Evolutionary conservation across 1,140 invertebrate genomes (phyloP), one percentile per base, ranked within the genome.

Genomic region (Theocolax elegans): DNA sequence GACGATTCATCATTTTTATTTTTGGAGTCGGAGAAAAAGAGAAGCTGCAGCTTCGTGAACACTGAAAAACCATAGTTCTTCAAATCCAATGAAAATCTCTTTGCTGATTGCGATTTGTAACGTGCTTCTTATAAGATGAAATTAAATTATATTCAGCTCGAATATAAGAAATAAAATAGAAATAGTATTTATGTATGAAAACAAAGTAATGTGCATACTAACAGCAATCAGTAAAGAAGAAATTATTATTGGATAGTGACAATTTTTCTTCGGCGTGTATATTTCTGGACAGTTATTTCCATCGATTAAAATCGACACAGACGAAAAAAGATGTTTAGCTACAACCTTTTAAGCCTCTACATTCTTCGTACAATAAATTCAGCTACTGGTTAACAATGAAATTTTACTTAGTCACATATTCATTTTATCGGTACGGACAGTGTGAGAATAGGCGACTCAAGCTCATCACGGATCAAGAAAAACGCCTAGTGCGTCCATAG

Each of bases 321-420:
- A 53, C 27, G 25, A 51, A 68, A 63, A 44, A 35, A 69, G 17
- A 46, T 40, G 12, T 27, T 48, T 62, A 62, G 35, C 44, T 69
- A 69, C 46, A 69, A 56, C 59, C 42, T 25, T 48, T 46, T 2
- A 62, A 70, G 40, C 27, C 51, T 70, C 60, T 70, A 58, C n/a
- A 35, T 58, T 17, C 51, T 70, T n/a, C 38, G n/a, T 53, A 64
- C 21, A 17, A 64, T 64, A 63, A 64, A 70, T 70, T 70, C 58
- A 70, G 60, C 38, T 63, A 58, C 27, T 58, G 48, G 10, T 44
- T 63, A 63, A 53, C 67, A 69, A 70, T 25, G 13, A 70, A 64
- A 40, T 25, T 25, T 59, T 9, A 38, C 13, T 49, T 67, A 60
- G 25, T 27, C n/a, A 38, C 19, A 15, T 6, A 38, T 21, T 25